These are phyloP conservation scores for Eulemur albifrons DNA, from an alignment of 2,797 vertebrate genomes.

Conservation along the genomic window DNA sequence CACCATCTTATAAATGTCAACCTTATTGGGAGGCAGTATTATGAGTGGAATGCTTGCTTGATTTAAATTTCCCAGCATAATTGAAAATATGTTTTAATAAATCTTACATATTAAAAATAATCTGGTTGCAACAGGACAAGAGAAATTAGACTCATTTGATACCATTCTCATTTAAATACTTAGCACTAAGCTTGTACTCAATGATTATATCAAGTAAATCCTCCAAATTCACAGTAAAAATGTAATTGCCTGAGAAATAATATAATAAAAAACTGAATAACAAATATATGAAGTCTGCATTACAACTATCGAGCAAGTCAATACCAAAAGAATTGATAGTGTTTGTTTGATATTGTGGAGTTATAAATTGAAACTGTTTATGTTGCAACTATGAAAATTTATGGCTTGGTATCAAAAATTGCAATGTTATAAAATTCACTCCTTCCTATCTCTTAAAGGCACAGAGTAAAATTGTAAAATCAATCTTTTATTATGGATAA, in stretches of 20 bases:
- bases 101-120: constrained; percentile 65
- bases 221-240: constrained; percentile 46
- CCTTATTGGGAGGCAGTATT: constrained; percentile 58
- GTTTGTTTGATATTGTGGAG: constrained; percentile 1
- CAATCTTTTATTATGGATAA: neutral
- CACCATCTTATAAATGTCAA: constrained; percentile 63
- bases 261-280: constrained; percentile 14
- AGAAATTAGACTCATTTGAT: constrained; percentile 58
- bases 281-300: constrained; percentile 6
- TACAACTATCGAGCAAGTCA: constrained; percentile 20
- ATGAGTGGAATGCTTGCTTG: constrained; percentile 27
- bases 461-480: constrained; percentile 4
- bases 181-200: constrained; percentile 22
- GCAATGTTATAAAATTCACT: neutral
- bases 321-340: neutral
- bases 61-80: constrained; percentile 71
- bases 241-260: constrained; percentile 27
- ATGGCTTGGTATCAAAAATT: neutral
- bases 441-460: neutral
- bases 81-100: constrained; percentile 74
- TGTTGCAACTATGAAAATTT: neutral
- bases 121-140: constrained; percentile 46
- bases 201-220: constrained; percentile 47
- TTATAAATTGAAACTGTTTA: neutral
- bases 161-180: constrained; percentile 70